phyloP scores from a whole-genome alignment of 2,113 vertebrate genomes.

The Poeciliopsis occidentalis region DNA sequence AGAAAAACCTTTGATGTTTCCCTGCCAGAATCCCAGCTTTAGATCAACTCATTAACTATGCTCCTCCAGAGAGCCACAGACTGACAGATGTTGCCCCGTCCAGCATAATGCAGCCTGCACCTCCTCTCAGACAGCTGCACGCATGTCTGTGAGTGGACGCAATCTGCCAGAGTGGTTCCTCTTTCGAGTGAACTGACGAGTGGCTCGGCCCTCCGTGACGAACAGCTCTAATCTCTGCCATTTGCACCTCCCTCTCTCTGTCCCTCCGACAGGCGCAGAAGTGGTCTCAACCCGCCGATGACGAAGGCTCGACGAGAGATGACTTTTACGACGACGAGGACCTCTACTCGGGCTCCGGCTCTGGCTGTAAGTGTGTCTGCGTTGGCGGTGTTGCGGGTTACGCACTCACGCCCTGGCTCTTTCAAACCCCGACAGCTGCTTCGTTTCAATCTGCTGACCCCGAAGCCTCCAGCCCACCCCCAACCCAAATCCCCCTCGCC shows the following conservation, averaged over 20 bases:
- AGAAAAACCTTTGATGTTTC: constrained; percentile 56
- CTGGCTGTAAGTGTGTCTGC: constrained; percentile 79
- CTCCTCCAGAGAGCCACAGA: constrained; percentile 52
- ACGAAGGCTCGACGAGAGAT: constrained; percentile 77
- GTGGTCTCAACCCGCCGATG: constrained; percentile 60
- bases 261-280: constrained; percentile 70
- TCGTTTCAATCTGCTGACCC: constrained; percentile 72
- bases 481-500: neutral
- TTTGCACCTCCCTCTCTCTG: constrained; percentile 11
- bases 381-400: constrained; percentile 26
- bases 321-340: constrained; percentile 81
- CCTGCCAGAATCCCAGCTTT: constrained; percentile 62
- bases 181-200: constrained; percentile 59
- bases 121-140: constrained; percentile 30
- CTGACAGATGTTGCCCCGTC: constrained; percentile 68
- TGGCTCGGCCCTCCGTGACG: constrained; percentile 34
- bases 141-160: constrained; percentile 38
- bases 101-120: constrained; percentile 26
- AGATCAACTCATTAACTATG: constrained; percentile 61
- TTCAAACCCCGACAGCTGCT: constrained; percentile 70
- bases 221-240: constrained; percentile 52
- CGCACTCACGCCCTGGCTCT: constrained; percentile 51
- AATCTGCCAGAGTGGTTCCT: constrained; percentile 69
- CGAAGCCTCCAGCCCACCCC: constrained; percentile 19
- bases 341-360: constrained; percentile 83